Percentiles rank a stretch among this genome's conserved stretches.
These are phyloP conservation scores for Trogon surrucura DNA, from an alignment of 2,113 vertebrate genomes.

Conservation along the genomic window DNA sequence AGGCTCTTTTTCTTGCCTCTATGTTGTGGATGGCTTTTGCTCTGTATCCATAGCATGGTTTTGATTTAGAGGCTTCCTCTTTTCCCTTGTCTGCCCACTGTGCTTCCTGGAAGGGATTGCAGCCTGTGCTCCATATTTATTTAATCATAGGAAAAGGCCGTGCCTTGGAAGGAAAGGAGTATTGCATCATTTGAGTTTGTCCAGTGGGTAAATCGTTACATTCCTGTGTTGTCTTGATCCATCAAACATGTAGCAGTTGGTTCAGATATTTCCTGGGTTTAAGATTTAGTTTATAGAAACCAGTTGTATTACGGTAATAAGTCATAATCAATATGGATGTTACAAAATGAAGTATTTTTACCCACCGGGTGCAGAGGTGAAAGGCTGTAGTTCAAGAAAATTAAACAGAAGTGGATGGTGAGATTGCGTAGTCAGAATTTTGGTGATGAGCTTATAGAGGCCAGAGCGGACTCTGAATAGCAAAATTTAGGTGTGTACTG, in stretches of 20 bases:
- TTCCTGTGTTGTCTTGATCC: not conserved
- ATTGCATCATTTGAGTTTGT: not conserved
- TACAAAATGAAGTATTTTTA: not conserved
- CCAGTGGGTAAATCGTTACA: not conserved
- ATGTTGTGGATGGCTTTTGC: accelerated
- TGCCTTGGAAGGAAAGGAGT: not conserved
- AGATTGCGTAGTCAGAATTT: not conserved
- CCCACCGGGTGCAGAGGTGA: not conserved
- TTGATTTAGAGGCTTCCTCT: not conserved
- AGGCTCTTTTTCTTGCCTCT: not conserved
- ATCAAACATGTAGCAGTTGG: not conserved
- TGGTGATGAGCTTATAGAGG: not conserved
- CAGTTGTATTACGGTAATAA: not conserved
- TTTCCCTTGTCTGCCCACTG: not conserved
- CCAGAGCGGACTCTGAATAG: not conserved
- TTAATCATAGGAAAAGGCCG: not conserved
- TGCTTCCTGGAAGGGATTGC: not conserved
- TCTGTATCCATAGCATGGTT: not conserved
- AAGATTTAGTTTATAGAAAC: not conserved
- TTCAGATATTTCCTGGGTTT: not conserved
- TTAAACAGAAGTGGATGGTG: not conserved
- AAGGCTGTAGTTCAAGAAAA: not conserved
- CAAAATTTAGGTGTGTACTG: too few species aligned
- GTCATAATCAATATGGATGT: not conserved
- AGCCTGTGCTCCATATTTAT: not conserved